A percentile compares a stretch with the other conserved stretches of the same genome.
Conservation (phyloP, 2,888 invertebrate genomes). For the Cheilosia variabilis region DNA sequence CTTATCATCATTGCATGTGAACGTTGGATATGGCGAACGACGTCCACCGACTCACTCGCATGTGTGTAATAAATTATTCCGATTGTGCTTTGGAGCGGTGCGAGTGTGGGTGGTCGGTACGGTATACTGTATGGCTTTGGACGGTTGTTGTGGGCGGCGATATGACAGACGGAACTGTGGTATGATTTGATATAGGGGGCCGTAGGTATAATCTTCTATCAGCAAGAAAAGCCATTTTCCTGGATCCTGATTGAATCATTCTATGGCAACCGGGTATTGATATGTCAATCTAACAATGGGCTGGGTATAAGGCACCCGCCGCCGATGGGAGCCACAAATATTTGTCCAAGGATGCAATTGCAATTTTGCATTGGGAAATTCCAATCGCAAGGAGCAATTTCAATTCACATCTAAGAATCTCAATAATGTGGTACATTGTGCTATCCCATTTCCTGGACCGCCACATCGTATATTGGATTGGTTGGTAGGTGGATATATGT, state of each 20-base stretch:
- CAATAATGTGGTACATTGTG: conserved; percentile 61
- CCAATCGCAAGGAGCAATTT: conserved; percentile 62
- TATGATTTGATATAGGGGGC: not conserved
- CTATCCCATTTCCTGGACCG: conserved; percentile 57
- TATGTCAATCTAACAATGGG: conserved; percentile 44
- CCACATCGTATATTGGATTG: conserved; percentile 10
- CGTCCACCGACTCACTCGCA: conserved; percentile 64
- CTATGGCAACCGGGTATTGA: conserved; percentile 49
- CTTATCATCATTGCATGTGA: conserved; percentile 72
- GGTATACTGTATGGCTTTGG: not conserved
- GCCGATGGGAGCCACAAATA: conserved; percentile 19
- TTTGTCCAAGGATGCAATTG: conserved; percentile 53
- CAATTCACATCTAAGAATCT: conserved; percentile 67
- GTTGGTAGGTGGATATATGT: conserved; percentile 47
- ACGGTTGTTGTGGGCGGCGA: conserved; percentile 35
- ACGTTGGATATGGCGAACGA: conserved; percentile 53
- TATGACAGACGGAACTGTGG: conserved; percentile 40
- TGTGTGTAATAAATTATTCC: conserved; percentile 74
- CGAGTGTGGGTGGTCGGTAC: conserved; percentile 16
- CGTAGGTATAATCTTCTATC: conserved; percentile 22
- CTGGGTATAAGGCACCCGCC: not conserved
- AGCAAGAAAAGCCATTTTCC: conserved; percentile 53
- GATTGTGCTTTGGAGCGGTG: conserved; percentile 50
- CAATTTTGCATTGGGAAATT: conserved; percentile 67
- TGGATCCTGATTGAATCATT: conserved; percentile 68